Percentiles rank a stretch among this genome's conserved stretches.
phyloP scores from a whole-genome alignment of 2,888 invertebrate genomes.

The Tetragonisca angustula region DNA sequence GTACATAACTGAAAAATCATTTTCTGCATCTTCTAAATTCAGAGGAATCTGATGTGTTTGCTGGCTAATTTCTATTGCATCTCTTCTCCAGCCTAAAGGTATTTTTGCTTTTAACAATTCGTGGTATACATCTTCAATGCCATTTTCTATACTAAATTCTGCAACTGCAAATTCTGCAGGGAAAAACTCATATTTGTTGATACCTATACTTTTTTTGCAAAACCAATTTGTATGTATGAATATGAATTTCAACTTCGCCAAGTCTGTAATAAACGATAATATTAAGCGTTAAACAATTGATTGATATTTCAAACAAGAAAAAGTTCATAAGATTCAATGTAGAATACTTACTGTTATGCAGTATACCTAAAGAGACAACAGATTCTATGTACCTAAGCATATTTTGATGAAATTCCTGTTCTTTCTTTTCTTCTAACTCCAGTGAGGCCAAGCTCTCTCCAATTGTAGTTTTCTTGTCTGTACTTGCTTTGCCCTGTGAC shows the following conservation, averaged over 20 bases:
- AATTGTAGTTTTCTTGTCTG: not conserved
- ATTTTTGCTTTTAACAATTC: conserved; percentile 82
- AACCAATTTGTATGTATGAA: conserved; percentile 82
- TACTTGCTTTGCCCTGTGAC: not conserved
- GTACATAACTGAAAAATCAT: conserved; percentile 81
- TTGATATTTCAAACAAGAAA: not conserved
- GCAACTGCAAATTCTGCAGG: conserved; percentile 86
- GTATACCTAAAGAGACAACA: conserved; percentile 5
- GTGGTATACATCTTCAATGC: conserved; percentile 80
- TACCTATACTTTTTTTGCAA: conserved; percentile 68
- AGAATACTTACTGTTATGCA: not conserved
- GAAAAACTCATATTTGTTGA: conserved; percentile 76
- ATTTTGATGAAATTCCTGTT: conserved; percentile 15
- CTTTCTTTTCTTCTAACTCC: not conserved
- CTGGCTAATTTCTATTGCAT: conserved; percentile 83
- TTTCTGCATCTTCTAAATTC: conserved; percentile 75
- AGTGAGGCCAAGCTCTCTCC: conserved; percentile 6
- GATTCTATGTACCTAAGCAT: conserved; percentile 35
- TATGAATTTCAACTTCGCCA: conserved; percentile 74
- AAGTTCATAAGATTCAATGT: not conserved
- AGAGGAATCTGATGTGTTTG: conserved; percentile 85
- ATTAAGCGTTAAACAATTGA: not conserved
- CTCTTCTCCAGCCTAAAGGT: conserved; percentile 83
- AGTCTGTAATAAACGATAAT: conserved; percentile 63
- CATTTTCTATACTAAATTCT: conserved; percentile 84